A percentile compares a stretch with the other conserved stretches of the same genome.
Conservation (phyloP, 2,888 invertebrate species). For the Ophion ellenae region DNA sequence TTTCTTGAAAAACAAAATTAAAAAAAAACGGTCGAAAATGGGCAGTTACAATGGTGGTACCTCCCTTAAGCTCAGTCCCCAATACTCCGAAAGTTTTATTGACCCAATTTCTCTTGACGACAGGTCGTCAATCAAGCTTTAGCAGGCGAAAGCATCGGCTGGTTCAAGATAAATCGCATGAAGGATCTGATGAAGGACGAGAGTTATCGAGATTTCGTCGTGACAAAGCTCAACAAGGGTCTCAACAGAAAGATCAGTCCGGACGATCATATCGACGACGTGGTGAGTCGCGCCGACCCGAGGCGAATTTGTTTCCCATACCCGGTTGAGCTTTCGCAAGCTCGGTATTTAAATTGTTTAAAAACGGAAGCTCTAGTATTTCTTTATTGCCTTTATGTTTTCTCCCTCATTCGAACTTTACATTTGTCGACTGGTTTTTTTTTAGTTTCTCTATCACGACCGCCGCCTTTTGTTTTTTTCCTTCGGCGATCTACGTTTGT, state of each 20-base stretch:
- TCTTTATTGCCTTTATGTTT: no score
- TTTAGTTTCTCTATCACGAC: background rate
- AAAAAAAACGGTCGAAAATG: no score
- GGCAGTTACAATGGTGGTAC: no score
- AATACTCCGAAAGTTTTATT: background rate
- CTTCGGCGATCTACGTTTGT: no score
- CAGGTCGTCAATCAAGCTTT: conserved; percentile 92
- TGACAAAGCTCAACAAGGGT: conserved; percentile 97
- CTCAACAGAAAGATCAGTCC: conserved; percentile 96
- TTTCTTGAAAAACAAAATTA: no score
- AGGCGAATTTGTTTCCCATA: no score
- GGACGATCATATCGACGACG: conserved; percentile 98
- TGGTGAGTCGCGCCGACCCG: conserved; percentile 86
- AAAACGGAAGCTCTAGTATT: no score
- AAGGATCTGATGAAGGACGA: conserved; percentile 99
- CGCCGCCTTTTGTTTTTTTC: no score
- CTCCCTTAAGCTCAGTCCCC: background rate
- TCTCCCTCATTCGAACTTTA: background rate
- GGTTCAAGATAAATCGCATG: conserved; percentile 96
- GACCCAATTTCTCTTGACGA: conserved; percentile 55
- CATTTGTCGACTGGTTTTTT: conserved; percentile 4
- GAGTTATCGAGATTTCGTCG: conserved; percentile 97
- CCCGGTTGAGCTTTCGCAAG: no score
- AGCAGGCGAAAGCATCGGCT: conserved; percentile 97
- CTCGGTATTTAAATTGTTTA: no score